Evolutionary conservation across 1,140 invertebrate species (phyloP).

Genomic region (Sesamia nonagrioides): DNA sequence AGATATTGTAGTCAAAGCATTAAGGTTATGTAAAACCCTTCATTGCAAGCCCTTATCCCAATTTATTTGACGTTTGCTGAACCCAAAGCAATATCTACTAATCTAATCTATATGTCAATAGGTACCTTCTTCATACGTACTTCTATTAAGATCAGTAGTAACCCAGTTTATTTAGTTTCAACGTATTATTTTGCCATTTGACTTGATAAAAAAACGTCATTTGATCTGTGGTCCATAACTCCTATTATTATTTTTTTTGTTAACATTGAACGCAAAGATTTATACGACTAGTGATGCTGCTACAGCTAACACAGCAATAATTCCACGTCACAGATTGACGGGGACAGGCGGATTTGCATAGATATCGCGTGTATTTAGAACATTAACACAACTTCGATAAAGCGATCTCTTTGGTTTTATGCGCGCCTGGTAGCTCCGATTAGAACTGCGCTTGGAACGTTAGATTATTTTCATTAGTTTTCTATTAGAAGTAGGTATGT

Average conservation of each 20-base stretch:
- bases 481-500: background rate
- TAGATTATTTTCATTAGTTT: background rate
- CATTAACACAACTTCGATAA: slow-evolving; percentile 40
- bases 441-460: slow-evolving; percentile 22
- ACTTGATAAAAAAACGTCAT: too few species aligned
- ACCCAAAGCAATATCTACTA: too few species aligned
- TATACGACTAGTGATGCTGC: background rate
- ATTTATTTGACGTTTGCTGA: too few species aligned
- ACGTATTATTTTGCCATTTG: too few species aligned
- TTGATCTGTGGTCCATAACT: too few species aligned
- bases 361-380: slow-evolving; percentile 38
- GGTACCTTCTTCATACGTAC: too few species aligned
- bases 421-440: slow-evolving; percentile 27
- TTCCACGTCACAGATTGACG: slow-evolving; percentile 20
- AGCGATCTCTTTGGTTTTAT: slow-evolving; percentile 2
- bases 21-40: too few species aligned
- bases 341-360: slow-evolving; percentile 29
- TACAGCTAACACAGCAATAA: background rate
- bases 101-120: too few species aligned
- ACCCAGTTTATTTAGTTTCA: too few species aligned
- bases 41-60: too few species aligned
- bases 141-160: too few species aligned
- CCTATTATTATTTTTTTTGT: background rate
- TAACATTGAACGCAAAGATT: background rate
- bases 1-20: background rate